These are phyloP conservation scores for Leptinotarsa texana DNA, from an alignment of 1,140 invertebrate species.

Conservation along the genomic window DNA sequence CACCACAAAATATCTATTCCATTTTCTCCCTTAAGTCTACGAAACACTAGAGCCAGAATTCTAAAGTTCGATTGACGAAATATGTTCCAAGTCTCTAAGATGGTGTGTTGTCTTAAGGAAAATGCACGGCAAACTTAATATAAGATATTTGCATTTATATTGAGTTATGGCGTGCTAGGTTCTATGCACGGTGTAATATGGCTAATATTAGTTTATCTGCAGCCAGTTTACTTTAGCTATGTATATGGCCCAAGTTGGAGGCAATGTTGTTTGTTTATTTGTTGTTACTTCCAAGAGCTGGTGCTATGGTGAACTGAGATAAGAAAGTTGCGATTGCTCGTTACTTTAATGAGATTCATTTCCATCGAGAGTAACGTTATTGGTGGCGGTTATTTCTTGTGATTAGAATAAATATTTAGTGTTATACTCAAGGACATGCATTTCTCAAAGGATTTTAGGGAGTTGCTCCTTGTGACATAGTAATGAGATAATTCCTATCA, in stretches of 20 bases:
- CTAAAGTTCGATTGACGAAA: conserved; percentile 7
- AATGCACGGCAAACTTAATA: conserved; percentile 53
- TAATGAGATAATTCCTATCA: too few species aligned
- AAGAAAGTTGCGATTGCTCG: conserved; percentile 31
- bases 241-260: conserved; percentile 47
- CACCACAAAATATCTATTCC: background rate
- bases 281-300: conserved; percentile 39
- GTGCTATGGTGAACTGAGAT: conserved; percentile 35
- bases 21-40: conserved; percentile 23
- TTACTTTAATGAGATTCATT: background rate
- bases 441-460: too few species aligned
- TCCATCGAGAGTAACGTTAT: background rate
- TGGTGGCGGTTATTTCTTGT: too few species aligned
- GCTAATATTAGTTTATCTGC: conserved; percentile 54
- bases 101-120: conserved; percentile 52
- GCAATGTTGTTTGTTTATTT: conserved; percentile 51
- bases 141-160: conserved; percentile 55
- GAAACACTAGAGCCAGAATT: conserved; percentile 2
- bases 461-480: too few species aligned
- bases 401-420: too few species aligned
- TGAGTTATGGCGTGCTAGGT: conserved; percentile 49
- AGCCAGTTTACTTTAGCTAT: conserved; percentile 50
- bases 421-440: too few species aligned
- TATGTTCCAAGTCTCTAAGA: conserved; percentile 35
- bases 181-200: conserved; percentile 49